These are phyloP conservation scores for Hippocampus barbouri DNA, from an alignment of 2,113 vertebrate species.

Conservation along the genomic window DNA sequence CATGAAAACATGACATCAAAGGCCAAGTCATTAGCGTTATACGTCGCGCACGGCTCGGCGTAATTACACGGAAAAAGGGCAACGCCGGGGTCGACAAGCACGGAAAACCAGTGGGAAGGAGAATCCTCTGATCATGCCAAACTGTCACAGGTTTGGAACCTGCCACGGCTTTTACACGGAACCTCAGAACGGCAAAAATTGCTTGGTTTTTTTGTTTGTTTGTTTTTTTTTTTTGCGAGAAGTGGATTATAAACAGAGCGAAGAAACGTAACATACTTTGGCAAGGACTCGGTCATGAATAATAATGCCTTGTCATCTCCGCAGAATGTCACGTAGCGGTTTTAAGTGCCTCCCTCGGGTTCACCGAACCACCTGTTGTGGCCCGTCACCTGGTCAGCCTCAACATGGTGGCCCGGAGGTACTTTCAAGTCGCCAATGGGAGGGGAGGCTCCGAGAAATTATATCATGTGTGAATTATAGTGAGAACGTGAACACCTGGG, in stretches of 20 bases:
- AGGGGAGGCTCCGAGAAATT: not conserved
- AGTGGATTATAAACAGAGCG: too few relatives aligned
- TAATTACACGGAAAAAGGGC: constrained; percentile 17
- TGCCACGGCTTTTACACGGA: not conserved
- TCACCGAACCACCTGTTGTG: constrained; percentile 43
- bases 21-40: not conserved
- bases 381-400: constrained; percentile 38
- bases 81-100: not conserved
- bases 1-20: constrained; percentile 42
- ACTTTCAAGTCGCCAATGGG: constrained; percentile 12
- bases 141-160: not conserved
- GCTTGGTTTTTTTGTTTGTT: too few relatives aligned
- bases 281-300: constrained; percentile 20
- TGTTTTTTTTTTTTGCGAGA: too few relatives aligned
- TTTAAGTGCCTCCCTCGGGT: constrained; percentile 26
- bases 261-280: too few relatives aligned
- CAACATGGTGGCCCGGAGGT: not conserved
- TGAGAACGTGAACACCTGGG: constrained; percentile 21
- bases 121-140: not conserved
- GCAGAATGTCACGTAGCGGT: constrained; percentile 28
- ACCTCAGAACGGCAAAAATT: too few relatives aligned
- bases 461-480: constrained; percentile 20
- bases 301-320: constrained; percentile 32
- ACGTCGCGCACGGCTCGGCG: constrained; percentile 11
- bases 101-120: not conserved